A percentile compares a stretch with the other conserved stretches of the same genome.
phyloP scores from a whole-genome alignment of 2,888 invertebrate species.

The Cantharis rufa region DNA sequence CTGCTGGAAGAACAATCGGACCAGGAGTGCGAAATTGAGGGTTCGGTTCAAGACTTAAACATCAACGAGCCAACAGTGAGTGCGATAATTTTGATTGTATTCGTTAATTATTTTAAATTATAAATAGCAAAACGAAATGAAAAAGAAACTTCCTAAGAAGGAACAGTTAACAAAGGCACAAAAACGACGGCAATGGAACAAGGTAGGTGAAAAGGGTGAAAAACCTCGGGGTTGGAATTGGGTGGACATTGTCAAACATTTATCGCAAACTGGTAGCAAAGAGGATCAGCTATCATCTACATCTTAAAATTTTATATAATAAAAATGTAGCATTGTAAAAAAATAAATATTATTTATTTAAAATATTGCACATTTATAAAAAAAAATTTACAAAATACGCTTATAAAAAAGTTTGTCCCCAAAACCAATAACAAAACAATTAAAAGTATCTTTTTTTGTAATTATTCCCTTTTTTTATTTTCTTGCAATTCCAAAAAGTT shows the following conservation, averaged over 20 bases:
- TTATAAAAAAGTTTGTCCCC: constrained; percentile 3
- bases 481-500: background rate
- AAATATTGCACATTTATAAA: constrained; percentile 9
- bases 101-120: background rate
- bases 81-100: background rate
- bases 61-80: constrained; percentile 53
- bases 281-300: constrained; percentile 48
- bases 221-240: constrained; percentile 90
- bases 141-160: constrained; percentile 70
- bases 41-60: constrained; percentile 61
- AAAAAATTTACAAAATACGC: constrained; percentile 8
- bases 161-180: constrained; percentile 91
- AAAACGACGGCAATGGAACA: constrained; percentile 86
- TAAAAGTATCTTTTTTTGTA: background rate
- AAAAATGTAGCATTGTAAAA: constrained; percentile 12
- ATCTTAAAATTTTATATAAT: constrained; percentile 26
- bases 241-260: constrained; percentile 95
- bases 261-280: constrained; percentile 77
- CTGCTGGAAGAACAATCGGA: constrained; percentile 75
- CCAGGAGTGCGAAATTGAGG: constrained; percentile 51
- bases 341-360: constrained; percentile 21
- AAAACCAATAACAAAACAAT: constrained; percentile 10
- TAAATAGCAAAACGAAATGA: constrained; percentile 48
- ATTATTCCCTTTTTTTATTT: constrained; percentile 8
- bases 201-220: constrained; percentile 79